Conservation (phyloP, 1,140 invertebrate genomes). For the Drosophila tsacasi region DNA sequence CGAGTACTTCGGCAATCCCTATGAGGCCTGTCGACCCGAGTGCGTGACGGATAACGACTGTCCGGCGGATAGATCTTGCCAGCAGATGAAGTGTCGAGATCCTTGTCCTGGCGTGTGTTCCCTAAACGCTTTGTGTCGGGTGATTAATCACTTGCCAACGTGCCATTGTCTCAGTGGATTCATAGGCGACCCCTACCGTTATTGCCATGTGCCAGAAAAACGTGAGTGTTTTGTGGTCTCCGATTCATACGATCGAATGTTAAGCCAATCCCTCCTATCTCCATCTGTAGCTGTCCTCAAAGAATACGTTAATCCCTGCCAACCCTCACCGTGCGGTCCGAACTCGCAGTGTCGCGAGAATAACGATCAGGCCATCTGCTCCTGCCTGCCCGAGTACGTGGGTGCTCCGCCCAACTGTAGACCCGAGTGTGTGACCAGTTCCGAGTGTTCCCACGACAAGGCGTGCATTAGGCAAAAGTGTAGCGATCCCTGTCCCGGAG, state of each 20-base stretch:
- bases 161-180: constrained; percentile 89
- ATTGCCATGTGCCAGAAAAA: constrained; percentile 84
- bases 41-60: constrained; percentile 92
- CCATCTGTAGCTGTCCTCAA: constrained; percentile 74
- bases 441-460: constrained; percentile 91
- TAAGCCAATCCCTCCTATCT: constrained; percentile 75
- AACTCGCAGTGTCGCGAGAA: constrained; percentile 88
- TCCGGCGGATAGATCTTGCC: constrained; percentile 89
- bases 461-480: constrained; percentile 94
- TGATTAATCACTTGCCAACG: constrained; percentile 90
- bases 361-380: constrained; percentile 89
- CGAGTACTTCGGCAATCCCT: constrained; percentile 90
- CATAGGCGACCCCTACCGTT: constrained; percentile 90
- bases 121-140: constrained; percentile 88
- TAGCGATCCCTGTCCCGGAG: constrained; percentile 91
- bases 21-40: constrained; percentile 90
- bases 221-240: constrained; percentile 84
- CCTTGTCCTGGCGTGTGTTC: constrained; percentile 93
- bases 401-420: constrained; percentile 91
- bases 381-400: constrained; percentile 89
- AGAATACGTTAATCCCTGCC: constrained; percentile 87
- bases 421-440: constrained; percentile 91
- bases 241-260: constrained; percentile 87
- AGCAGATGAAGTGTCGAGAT: constrained; percentile 91
- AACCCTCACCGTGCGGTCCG: constrained; percentile 88